Evolutionary conservation across 2,888 invertebrate species (phyloP).

Genomic region (Prostheceraeus crozeri): DNA sequence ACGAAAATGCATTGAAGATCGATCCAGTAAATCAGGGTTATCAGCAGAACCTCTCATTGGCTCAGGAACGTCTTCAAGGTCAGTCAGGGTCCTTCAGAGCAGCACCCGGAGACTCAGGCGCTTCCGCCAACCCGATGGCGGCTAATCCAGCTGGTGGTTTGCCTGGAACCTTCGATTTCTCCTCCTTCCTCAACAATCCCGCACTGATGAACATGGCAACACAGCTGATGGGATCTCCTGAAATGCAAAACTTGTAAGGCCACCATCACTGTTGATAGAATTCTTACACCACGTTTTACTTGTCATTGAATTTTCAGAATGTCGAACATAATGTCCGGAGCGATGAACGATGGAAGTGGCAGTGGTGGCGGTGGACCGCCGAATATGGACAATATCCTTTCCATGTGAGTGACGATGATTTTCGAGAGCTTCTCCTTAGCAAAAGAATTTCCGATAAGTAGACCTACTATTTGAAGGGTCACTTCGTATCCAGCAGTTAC

Average conservation of each 20-base stretch:
- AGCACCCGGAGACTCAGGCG: neutral
- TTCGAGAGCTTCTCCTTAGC: too few relatives aligned
- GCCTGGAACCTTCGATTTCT: slow-evolving; percentile 52
- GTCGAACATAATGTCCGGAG: slow-evolving; percentile 61
- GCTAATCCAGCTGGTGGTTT: slow-evolving; percentile 42
- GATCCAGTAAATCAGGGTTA: slow-evolving; percentile 88
- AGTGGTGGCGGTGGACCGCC: neutral
- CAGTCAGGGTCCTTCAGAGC: neutral
- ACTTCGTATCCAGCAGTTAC: too few relatives aligned
- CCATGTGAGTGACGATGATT: too few relatives aligned
- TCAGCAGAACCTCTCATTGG: slow-evolving; percentile 73
- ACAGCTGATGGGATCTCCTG: slow-evolving; percentile 74
- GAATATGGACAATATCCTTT: neutral
- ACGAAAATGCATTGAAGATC: slow-evolving; percentile 74
- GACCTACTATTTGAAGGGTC: too few relatives aligned
- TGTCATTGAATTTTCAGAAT: too few relatives aligned
- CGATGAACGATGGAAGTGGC: slow-evolving; percentile 12
- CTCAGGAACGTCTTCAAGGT: slow-evolving; percentile 64
- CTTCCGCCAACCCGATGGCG: slow-evolving; percentile 41
- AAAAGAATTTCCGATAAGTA: too few relatives aligned
- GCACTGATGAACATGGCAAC: slow-evolving; percentile 72
- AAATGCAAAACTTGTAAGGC: slow-evolving; percentile 67
- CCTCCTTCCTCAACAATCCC: slow-evolving; percentile 69
- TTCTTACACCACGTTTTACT: too few relatives aligned
- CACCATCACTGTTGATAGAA: too few relatives aligned